Evolutionary conservation across 1,140 invertebrate genomes (phyloP).

Genomic region (Parapsyche elsis): DNA sequence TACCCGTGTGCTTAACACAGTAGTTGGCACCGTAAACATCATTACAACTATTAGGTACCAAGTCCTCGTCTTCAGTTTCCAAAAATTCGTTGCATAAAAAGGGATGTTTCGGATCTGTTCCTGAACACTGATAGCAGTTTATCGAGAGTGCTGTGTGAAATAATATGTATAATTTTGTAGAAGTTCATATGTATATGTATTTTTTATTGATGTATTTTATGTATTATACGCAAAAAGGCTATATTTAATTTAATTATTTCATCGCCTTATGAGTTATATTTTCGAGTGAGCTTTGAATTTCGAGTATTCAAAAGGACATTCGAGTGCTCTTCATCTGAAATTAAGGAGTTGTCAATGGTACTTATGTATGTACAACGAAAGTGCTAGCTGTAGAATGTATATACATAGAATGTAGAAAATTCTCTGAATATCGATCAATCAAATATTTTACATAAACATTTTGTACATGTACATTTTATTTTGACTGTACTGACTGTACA

Average conservation of each 20-base stretch:
- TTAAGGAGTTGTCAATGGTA: not conserved
- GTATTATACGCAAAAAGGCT: too few relatives aligned
- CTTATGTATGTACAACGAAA: not conserved
- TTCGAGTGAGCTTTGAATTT: not conserved
- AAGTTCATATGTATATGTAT: too few relatives aligned
- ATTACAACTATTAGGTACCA: slow-evolving; percentile 78
- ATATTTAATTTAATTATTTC: too few relatives aligned
- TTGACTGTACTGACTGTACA: too few relatives aligned
- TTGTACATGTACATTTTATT: too few relatives aligned
- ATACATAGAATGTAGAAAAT: too few relatives aligned
- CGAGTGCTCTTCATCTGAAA: not conserved
- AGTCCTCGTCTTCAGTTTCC: slow-evolving; percentile 73
- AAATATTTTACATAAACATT: too few relatives aligned
- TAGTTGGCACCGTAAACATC: slow-evolving; percentile 85
- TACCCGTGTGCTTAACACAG: slow-evolving; percentile 94
- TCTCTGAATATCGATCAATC: too few relatives aligned
- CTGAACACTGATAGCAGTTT: slow-evolving; percentile 90
- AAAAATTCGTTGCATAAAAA: slow-evolving; percentile 91
- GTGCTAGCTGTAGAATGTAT: not conserved
- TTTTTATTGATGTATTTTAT: too few relatives aligned
- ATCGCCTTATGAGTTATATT: not conserved
- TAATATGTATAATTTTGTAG: too few relatives aligned
- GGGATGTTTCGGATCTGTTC: slow-evolving; percentile 79
- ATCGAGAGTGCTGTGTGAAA: slow-evolving; percentile 71
- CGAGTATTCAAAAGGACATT: not conserved